Conservation (phyloP, 2,888 invertebrate genomes). For the Aromia moschata region DNA sequence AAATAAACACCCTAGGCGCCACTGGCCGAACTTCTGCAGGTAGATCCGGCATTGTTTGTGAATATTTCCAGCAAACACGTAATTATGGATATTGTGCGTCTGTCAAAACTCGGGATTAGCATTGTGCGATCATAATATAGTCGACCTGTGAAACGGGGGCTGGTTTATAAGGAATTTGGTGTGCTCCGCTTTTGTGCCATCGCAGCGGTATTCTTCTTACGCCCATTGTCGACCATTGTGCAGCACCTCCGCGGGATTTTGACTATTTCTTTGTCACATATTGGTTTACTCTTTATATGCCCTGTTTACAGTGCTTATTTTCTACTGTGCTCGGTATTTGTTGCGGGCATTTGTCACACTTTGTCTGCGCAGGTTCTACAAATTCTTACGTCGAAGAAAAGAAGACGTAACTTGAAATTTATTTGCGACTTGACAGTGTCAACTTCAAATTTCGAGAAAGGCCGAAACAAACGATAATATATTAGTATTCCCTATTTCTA, state of each 20-base stretch:
- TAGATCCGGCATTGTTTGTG: conserved; percentile 55
- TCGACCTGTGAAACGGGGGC: conserved; percentile 50
- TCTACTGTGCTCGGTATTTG: conserved; percentile 36
- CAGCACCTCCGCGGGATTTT: conserved; percentile 48
- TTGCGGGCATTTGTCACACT: conserved; percentile 4
- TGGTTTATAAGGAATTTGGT: conserved; percentile 44
- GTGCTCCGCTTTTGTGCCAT: conserved; percentile 37
- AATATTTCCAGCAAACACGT: conserved; percentile 59
- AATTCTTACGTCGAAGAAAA: neutral
- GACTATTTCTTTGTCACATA: conserved; percentile 54
- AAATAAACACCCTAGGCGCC: conserved; percentile 44
- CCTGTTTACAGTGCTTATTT: conserved; percentile 45
- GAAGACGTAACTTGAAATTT: neutral
- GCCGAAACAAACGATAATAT: too few species aligned
- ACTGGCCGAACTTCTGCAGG: conserved; percentile 47
- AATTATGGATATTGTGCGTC: conserved; percentile 61
- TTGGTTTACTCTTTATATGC: conserved; percentile 52
- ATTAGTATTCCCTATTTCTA: too few species aligned
- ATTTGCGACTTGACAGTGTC: too few species aligned
- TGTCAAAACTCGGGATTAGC: conserved; percentile 62
- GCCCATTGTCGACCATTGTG: conserved; percentile 39
- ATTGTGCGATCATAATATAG: conserved; percentile 49
- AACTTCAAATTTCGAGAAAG: too few species aligned
- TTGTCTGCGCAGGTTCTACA: neutral
- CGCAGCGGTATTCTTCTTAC: conserved; percentile 32